Evolutionary conservation across 1,140 invertebrate species (phyloP).

Genomic region (Plectus sambesii): DNA sequence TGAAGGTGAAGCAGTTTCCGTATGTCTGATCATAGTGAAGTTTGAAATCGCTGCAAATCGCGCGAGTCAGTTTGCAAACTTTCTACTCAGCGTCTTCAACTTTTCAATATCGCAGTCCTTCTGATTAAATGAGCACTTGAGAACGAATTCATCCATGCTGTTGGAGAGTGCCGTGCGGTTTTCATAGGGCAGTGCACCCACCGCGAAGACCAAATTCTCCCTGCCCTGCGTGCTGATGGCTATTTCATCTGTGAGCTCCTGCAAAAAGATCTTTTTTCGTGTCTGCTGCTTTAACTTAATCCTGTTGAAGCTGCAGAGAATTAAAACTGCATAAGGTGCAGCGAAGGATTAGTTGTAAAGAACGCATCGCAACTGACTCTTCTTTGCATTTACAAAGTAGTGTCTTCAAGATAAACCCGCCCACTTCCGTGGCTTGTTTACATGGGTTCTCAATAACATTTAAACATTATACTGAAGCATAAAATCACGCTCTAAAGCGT

Average conservation of each 20-base stretch:
- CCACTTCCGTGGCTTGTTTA: no score
- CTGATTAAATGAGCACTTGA: slow-evolving; percentile 45
- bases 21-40: slow-evolving; percentile 43
- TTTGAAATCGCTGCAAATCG: slow-evolving; percentile 36
- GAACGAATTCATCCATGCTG: slow-evolving; percentile 33
- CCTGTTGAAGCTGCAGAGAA: no score
- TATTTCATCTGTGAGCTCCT: slow-evolving; percentile 42
- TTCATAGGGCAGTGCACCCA: slow-evolving; percentile 31
- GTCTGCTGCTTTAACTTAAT: slow-evolving; percentile 4
- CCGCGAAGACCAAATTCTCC: slow-evolving; percentile 41
- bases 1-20: slow-evolving; percentile 44
- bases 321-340: no score
- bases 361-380: no score
- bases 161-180: slow-evolving; percentile 35
- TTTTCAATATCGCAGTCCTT: slow-evolving; percentile 40
- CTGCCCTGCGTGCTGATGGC: slow-evolving; percentile 36
- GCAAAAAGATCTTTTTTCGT: slow-evolving; percentile 14
- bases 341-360: no score
- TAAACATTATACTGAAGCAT: no score
- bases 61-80: no score
- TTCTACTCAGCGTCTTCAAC: no score
- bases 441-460: no score
- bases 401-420: no score
- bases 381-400: no score
- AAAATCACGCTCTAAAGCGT: no score